These are phyloP conservation scores for Apodemus sylvaticus DNA, from an alignment of 2,113 vertebrate genomes.

Conservation along the genomic window DNA sequence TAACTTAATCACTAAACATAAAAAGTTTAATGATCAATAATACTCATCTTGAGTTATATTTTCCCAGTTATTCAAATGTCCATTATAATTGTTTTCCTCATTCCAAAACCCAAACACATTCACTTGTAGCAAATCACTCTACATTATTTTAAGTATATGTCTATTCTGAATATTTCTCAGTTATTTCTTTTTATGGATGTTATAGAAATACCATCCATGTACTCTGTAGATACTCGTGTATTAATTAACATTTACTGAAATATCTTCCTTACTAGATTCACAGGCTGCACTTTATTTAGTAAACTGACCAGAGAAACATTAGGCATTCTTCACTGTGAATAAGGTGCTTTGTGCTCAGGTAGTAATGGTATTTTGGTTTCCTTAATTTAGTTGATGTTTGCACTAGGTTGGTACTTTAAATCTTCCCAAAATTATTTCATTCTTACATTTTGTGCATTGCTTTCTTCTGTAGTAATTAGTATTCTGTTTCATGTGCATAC, in stretches of 20 bases:
- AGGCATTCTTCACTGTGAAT: neutral
- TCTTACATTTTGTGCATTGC: neutral
- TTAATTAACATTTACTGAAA: neutral
- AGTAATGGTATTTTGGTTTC: neutral
- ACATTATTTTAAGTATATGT: neutral
- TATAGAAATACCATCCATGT: neutral
- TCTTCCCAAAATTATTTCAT: neutral
- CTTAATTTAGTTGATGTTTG: neutral
- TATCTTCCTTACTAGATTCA: neutral
- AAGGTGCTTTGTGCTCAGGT: neutral
- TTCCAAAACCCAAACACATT: neutral
- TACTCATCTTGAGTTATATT: neutral
- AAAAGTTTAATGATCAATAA: neutral
- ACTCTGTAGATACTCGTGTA: neutral
- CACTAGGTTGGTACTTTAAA: neutral
- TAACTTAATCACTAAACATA: neutral
- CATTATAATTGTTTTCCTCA: neutral
- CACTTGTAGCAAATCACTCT: neutral
- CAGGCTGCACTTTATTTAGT: neutral
- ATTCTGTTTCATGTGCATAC: neutral
- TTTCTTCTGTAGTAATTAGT: neutral
- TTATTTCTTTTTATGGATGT: neutral
- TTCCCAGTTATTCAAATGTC: neutral
- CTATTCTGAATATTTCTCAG: neutral
- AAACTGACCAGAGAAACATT: neutral